A percentile compares a stretch with the other conserved stretches of the same genome.
These are phyloP conservation scores for Heliangelus exortis DNA, from an alignment of 2,797 vertebrate species.

Conservation along the genomic window DNA sequence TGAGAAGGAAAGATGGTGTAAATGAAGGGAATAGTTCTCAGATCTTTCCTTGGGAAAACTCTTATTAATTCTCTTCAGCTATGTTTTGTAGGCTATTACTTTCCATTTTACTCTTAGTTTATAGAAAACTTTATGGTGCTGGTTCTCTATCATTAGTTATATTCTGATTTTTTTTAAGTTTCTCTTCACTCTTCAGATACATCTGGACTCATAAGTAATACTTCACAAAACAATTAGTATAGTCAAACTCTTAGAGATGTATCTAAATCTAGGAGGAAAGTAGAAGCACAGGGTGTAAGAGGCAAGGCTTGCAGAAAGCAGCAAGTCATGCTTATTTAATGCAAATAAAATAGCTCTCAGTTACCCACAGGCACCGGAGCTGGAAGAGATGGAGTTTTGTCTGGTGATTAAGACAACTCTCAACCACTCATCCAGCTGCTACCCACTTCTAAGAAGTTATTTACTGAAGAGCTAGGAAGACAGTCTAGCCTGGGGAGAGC, in stretches of 20 bases:
- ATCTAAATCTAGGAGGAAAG: neutral
- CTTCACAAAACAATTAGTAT: neutral
- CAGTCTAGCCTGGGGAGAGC: neutral
- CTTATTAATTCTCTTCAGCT: neutral
- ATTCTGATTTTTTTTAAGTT: neutral
- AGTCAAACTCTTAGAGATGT: neutral
- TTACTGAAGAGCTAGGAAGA: neutral
- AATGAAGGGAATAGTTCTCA: neutral
- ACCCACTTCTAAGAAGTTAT: neutral
- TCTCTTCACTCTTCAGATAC: neutral
- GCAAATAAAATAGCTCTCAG: conserved; percentile 4
- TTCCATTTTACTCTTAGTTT: neutral
- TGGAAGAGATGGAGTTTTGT: neutral
- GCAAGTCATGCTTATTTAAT: conserved; percentile 15
- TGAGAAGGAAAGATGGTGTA: neutral
- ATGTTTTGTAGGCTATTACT: neutral
- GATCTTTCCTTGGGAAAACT: neutral
- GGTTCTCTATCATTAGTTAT: neutral
- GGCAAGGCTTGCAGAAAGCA: neutral
- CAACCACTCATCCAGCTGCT: neutral
- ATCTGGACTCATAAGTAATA: neutral
- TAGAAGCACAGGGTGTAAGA: neutral
- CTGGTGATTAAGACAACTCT: neutral
- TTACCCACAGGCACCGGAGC: conserved; percentile 2
- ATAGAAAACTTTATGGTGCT: neutral